A percentile compares a stretch with the other conserved stretches of the same genome.
These are phyloP conservation scores for Lamellibrachia columna DNA, from an alignment of 2,888 invertebrate genomes.

Conservation along the genomic window DNA sequence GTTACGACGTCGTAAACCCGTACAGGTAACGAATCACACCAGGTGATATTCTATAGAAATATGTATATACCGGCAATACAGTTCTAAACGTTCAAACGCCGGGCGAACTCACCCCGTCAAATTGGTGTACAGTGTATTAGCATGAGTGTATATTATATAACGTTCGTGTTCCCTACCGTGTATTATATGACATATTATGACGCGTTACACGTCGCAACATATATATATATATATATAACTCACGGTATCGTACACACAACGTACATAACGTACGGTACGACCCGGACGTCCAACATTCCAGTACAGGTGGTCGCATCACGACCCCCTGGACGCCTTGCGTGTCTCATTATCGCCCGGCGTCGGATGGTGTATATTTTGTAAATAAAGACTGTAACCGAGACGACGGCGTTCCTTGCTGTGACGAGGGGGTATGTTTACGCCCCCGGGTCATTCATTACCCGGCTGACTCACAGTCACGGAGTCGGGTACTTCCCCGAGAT, in stretches of 20 bases:
- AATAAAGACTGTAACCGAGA: not conserved
- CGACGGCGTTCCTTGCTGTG: not conserved
- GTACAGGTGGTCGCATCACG: not conserved
- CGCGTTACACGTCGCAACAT: not conserved
- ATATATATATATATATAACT: too few relatives aligned
- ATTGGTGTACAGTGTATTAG: not conserved
- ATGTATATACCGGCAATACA: not conserved
- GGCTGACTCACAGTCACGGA: not conserved
- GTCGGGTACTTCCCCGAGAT: not conserved
- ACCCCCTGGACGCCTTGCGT: not conserved
- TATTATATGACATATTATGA: not conserved
- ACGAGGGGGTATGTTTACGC: constrained; percentile 2
- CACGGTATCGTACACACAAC: not conserved
- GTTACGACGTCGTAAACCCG: not conserved
- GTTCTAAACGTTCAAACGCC: constrained; percentile 5
- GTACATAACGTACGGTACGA: not conserved
- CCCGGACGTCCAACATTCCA: constrained; percentile 16
- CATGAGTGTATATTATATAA: not conserved
- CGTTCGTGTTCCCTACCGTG: not conserved
- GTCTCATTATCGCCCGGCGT: constrained; percentile 5
- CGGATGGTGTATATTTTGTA: constrained; percentile 11
- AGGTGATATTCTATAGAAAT: not conserved
- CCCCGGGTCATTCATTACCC: constrained; percentile 4
- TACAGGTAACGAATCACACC: not conserved
- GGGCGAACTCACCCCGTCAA: not conserved